Evolutionary conservation across 2,888 invertebrate genomes (phyloP), one percentile per base, ranked within the genome.

Genomic region (Priocnemis perturbator): DNA sequence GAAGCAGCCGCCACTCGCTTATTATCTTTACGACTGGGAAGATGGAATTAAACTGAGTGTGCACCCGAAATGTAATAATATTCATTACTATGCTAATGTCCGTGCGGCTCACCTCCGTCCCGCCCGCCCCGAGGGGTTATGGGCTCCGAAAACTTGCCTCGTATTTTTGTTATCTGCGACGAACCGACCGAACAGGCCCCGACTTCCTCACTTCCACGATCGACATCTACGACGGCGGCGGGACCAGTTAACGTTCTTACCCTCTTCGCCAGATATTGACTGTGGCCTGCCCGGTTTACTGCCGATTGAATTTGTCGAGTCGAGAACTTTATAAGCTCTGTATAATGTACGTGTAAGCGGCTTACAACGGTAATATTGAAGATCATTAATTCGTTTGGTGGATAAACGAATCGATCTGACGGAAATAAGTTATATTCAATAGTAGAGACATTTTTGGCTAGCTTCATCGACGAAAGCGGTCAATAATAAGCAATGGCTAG

Each of bases 81-180:
- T 89, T 89, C 88, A 88, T 89, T 89, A 88, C 88, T 88, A 88
- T 88, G 89, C 88, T 89, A 89, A 89, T 88, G 86, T 87, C 86
- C 81, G 81, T 79, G 81, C 83, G 77, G 81, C 77, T 80, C 50
- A 19, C 50, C 50, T 37, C 37, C 81, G 73, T 76, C 76, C 81
- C 48, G 62, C 69, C 67, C 45, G 64, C 64, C 73, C 71, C 79
- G 75, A 79, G 73, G 85, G 83, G 88, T 87, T 87, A 83, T 81
- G 72, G 64, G 71, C 59, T 67, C 81, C 85, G 81, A 79, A 85
- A 88, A 88, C 86, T 87, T 87, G 77, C 82, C 85, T 87, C 87
- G 82, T 88, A 88, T 88, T 88, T 88, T 88, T 88, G 85, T 86
- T 87, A 87, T 87, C 87, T 86, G 81, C 74, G 72, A 77, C 81